phyloP scores from a whole-genome alignment of 2,888 invertebrate species.

The Schizaphis graminum region DNA sequence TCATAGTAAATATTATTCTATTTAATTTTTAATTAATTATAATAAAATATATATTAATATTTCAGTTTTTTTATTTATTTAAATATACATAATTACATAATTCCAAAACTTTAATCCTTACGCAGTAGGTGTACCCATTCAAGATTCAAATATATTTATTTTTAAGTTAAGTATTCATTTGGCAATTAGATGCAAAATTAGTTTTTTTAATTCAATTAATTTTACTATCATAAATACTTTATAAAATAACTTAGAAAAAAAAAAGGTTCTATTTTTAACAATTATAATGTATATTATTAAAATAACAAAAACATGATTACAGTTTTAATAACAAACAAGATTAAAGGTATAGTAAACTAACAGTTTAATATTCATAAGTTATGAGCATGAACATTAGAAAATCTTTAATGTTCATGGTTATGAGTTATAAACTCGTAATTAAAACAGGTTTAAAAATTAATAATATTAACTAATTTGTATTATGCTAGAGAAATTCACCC shows the following conservation, averaged over 20 bases:
- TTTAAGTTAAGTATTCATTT: not conserved
- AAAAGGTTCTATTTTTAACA: not conserved
- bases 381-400: no score
- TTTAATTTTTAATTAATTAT: not conserved
- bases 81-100: not conserved
- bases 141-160: not conserved
- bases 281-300: not conserved
- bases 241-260: not conserved
- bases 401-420: no score
- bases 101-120: not conserved
- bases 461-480: not conserved
- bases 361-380: not conserved
- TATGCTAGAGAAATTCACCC: not conserved
- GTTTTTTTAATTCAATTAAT: not conserved
- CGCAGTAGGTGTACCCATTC: not conserved
- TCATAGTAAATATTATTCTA: not conserved
- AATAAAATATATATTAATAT: not conserved
- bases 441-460: not conserved
- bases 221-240: not conserved
- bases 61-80: not conserved
- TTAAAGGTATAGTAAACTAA: not conserved
- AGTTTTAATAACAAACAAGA: not conserved
- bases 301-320: not conserved
- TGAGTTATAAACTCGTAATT: no score
- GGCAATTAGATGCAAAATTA: not conserved